Conservation (phyloP, 1,140 invertebrate genomes). For the Calycopis cecrops region DNA sequence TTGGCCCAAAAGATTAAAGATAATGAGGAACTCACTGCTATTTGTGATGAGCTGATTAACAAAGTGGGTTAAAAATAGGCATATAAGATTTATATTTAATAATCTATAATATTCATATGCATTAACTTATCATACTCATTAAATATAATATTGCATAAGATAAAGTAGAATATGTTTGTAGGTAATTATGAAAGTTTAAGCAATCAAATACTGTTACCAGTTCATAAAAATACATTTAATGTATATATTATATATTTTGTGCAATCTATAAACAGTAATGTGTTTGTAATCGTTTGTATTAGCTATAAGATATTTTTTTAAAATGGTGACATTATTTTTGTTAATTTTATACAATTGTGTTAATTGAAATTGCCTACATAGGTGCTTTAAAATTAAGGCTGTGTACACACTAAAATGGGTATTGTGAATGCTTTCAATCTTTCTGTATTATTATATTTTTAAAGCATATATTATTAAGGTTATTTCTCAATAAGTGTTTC, state of each 20-base stretch:
- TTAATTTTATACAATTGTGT: not conserved
- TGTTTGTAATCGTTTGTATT: conserved; percentile 19
- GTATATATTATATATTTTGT: conserved; percentile 43
- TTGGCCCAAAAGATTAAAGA: conserved; percentile 86
- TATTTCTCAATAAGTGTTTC: too few relatives aligned
- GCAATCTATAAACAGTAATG: conserved; percentile 57
- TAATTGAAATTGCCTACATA: conserved; percentile 6
- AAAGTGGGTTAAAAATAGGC: conserved; percentile 71
- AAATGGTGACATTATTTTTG: conserved; percentile 1
- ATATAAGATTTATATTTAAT: conserved; percentile 17
- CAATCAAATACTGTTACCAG: conserved; percentile 44
- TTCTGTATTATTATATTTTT: too few relatives aligned
- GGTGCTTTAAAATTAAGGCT: conserved; percentile 5
- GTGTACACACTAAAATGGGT: conserved; percentile 4
- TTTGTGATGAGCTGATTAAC: conserved; percentile 88
- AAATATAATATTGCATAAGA: conserved; percentile 6
- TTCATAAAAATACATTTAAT: conserved; percentile 38
- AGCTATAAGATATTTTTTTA: conserved; percentile 6
- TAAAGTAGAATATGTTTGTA: conserved; percentile 11
- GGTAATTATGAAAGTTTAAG: conserved; percentile 25
- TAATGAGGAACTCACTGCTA: conserved; percentile 84
- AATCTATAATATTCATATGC: not conserved
- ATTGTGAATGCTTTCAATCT: too few relatives aligned
- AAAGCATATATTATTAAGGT: too few relatives aligned
- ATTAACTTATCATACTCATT: conserved; percentile 10